These are phyloP conservation scores for Mixornis gularis DNA, from an alignment of 2,113 vertebrate species.

Conservation along the genomic window DNA sequence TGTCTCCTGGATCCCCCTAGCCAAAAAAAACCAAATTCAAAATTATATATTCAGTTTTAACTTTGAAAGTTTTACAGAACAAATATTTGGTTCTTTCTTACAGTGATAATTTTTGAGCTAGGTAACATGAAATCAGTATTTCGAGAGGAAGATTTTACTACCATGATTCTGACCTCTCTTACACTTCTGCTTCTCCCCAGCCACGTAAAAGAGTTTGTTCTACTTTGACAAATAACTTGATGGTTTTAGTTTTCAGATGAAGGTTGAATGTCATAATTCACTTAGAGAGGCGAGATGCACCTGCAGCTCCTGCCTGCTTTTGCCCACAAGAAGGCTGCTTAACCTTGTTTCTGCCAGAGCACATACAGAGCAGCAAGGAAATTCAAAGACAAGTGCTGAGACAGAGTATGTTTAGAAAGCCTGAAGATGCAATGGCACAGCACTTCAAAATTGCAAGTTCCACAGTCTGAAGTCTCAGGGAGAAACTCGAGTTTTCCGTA, in stretches of 20 bases:
- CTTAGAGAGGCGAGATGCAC: neutral
- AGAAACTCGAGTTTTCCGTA: neutral
- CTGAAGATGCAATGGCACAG: neutral
- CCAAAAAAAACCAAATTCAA: neutral
- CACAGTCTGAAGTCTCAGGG: neutral
- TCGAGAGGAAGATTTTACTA: neutral
- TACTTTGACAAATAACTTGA: neutral
- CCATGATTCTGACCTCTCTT: neutral
- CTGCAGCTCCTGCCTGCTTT: neutral
- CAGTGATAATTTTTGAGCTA: neutral
- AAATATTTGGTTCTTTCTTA: neutral
- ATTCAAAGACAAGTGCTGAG: neutral
- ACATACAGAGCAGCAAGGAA: neutral
- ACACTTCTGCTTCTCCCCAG: neutral
- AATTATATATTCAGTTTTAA: neutral
- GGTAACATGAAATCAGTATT: neutral
- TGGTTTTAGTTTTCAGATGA: neutral
- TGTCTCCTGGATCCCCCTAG: conserved; percentile 65
- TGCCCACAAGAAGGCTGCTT: neutral
- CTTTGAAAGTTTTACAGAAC: neutral
- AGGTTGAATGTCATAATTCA: neutral
- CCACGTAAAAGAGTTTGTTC: neutral
- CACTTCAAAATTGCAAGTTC: neutral
- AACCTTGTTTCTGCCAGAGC: neutral
- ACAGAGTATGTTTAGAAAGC: neutral